Evolutionary conservation across 2,888 invertebrate species (phyloP).

Genomic region (Julus scandinavius): DNA sequence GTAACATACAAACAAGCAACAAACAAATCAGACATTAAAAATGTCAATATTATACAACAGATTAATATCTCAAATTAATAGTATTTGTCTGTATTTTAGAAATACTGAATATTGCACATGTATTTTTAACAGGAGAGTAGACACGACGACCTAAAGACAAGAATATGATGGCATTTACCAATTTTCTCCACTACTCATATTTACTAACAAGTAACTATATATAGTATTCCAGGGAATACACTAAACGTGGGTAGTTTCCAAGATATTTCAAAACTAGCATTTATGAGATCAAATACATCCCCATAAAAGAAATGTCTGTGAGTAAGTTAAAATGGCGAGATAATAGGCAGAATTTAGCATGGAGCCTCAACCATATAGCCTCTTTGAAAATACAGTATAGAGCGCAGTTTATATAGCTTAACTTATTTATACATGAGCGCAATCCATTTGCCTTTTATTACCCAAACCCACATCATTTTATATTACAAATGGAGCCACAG

Average conservation of each 20-base stretch:
- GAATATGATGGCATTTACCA: neutral
- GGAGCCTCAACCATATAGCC: neutral
- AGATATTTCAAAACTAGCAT: neutral
- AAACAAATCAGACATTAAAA: too few species aligned
- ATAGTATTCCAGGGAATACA: neutral
- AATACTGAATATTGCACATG: too few species aligned
- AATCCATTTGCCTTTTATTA: conserved; percentile 39
- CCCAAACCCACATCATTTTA: conserved; percentile 28
- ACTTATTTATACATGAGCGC: conserved; percentile 28
- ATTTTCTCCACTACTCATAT: neutral
- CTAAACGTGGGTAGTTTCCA: neutral
- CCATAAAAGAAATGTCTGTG: neutral
- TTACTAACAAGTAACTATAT: neutral
- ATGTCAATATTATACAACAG: too few species aligned
- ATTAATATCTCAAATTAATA: too few species aligned
- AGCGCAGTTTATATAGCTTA: neutral
- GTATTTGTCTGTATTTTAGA: too few species aligned
- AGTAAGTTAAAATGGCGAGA: neutral
- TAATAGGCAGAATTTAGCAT: neutral
- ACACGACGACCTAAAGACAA: neutral
- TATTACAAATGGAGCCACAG: neutral
- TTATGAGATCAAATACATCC: neutral
- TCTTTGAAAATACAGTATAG: neutral
- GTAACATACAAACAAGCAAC: too few species aligned
- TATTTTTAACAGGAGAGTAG: too few species aligned